Conservation (phyloP, 37 sponge, comb jelly and placozoan species). For the Spongilla lacustris region DNA sequence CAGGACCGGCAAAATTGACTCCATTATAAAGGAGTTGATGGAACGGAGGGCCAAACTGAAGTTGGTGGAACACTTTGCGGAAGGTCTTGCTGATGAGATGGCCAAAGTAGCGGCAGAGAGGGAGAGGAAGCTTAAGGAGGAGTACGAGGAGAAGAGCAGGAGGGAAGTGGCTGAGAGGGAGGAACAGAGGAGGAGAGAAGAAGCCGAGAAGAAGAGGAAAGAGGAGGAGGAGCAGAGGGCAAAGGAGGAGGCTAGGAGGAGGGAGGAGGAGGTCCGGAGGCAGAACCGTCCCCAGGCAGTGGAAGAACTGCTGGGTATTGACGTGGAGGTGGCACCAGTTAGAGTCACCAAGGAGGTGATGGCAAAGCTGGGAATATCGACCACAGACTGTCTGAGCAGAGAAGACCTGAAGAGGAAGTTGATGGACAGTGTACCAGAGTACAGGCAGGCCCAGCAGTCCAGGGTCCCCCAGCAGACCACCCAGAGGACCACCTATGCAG, state of each 20-base stretch:
- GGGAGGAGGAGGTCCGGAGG: background rate
- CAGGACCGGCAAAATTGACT: constrained; percentile 27
- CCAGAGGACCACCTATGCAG: background rate
- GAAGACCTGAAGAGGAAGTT: constrained; percentile 60
- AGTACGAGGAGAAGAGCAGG: constrained; percentile 67
- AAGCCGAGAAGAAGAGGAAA: constrained; percentile 35
- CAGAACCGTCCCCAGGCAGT: constrained; percentile 45
- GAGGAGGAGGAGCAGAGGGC: constrained; percentile 63
- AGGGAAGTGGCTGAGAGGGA: constrained; percentile 57
- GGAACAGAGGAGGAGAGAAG: constrained; percentile 22
- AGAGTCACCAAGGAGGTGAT: constrained; percentile 67
- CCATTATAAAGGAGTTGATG: constrained; percentile 37
- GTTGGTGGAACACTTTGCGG: constrained; percentile 37
- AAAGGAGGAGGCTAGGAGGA: constrained; percentile 21
- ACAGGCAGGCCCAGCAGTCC: constrained; percentile 8
- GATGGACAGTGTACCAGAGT: constrained; percentile 56
- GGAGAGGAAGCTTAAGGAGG: constrained; percentile 37
- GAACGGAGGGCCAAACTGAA: constrained; percentile 46
- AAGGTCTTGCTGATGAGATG: constrained; percentile 31
- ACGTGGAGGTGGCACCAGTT: constrained; percentile 47
- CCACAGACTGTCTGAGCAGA: constrained; percentile 47
- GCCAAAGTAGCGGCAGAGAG: constrained; percentile 8
- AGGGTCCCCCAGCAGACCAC: background rate
- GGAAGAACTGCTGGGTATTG: constrained; percentile 60
- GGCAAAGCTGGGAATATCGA: constrained; percentile 58